phyloP scores from a whole-genome alignment of 2,888 invertebrate genomes.

The Dorcus hopei region DNA sequence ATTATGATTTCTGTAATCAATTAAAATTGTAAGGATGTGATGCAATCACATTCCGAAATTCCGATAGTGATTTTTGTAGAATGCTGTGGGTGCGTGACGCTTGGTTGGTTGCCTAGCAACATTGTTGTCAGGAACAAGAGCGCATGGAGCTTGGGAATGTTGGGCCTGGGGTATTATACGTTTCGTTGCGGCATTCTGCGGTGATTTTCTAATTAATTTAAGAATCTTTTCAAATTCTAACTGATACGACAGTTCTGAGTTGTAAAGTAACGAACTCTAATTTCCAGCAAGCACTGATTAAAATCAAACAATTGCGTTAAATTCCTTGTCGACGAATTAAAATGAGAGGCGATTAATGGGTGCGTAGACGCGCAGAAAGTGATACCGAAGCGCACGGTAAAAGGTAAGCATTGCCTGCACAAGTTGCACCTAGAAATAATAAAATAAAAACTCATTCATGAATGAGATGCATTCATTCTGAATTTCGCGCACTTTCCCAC shows the following conservation, averaged over 20 bases:
- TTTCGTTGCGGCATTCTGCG: not conserved
- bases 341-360: too few species aligned
- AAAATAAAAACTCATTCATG: not conserved
- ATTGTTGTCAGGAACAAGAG: constrained; percentile 44
- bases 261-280: too few species aligned
- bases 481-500: constrained; percentile 15
- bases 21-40: constrained; percentile 7
- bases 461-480: constrained; percentile 4
- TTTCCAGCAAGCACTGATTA: not conserved
- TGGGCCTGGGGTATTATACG: not conserved
- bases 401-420: constrained; percentile 5
- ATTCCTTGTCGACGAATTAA: too few species aligned
- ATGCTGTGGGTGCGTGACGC: constrained; percentile 23
- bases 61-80: too few species aligned
- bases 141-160: constrained; percentile 15
- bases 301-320: not conserved
- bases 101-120: constrained; percentile 43
- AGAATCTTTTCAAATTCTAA: not conserved
- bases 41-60: not conserved
- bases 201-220: not conserved
- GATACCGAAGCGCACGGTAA: not conserved
- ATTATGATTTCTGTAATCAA: too few species aligned
- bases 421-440: not conserved
- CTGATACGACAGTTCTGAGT: too few species aligned
- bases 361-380: not conserved